Base-by-base conservation (phyloP, 2,888 invertebrate genomes). In the Phalera bucephala region DNA sequence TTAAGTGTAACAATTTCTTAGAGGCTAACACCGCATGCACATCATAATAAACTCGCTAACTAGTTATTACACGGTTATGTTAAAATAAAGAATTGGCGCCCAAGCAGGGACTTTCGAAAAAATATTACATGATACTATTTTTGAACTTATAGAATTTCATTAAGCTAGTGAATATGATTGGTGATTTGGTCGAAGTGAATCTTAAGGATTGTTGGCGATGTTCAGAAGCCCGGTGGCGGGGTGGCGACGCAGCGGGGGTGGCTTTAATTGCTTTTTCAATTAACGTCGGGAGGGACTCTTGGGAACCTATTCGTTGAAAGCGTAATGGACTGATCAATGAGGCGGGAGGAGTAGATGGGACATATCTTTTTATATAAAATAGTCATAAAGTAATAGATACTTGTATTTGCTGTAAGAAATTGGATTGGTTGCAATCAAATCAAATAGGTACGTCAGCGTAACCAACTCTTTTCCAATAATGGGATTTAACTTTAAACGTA, bases 191-290 rank as follows among this genome's bases (percentile, higher is more conserved):
- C 37, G 33, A 23, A 25, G 13, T 13, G 51, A 50, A 55, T 40
- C 45, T 45, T 36, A 15, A 32, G 40, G 46, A 58, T 63, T 58
- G 61, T 62, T 65, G 53, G 36, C 39, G 48, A 53, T 58, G 47
- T 61, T 50, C 44, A 51, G 46, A 45, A 40, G 35, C 39, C 40
- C 41, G 28, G 33, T 45, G 44, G 45, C 36, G 36, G 47, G 52
- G 40, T 36, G 42, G 42, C 46, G 47, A 39, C 36, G 40, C 41
- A 41, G 28, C 31, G 46, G 45, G 45, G 60, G 55, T 39, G 51
- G 59, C 50, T 71, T 79, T 82, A 82, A 84, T 85, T 84, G 80
- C 79, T 81, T 83, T 81, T 82, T 83, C 81, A 84, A 84, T 84
- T 84, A 84, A 74, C 68, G 68, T 46, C 35, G 52, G 44, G 65